phyloP scores from a whole-genome alignment of 2,113 vertebrate genomes.

The Heterotis niloticus region DNA sequence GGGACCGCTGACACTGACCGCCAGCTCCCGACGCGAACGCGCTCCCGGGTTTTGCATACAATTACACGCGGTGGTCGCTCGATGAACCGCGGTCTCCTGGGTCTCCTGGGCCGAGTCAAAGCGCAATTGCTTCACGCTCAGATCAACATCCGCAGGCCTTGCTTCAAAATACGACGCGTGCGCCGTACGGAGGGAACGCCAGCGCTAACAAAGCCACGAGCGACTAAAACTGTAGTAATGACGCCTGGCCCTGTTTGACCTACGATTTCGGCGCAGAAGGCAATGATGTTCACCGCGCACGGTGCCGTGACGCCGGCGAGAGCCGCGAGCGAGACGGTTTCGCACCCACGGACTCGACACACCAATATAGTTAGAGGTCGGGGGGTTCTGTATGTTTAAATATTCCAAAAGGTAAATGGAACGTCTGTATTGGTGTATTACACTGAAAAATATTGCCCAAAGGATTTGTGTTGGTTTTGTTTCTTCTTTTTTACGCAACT shows the following conservation, averaged over 20 bases:
- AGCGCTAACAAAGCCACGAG: conserved; percentile 19
- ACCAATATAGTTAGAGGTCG: too few relatives aligned
- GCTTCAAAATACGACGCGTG: conserved; percentile 4
- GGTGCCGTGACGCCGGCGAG: background rate
- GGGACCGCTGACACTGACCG: background rate
- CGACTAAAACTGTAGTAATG: conserved; percentile 19
- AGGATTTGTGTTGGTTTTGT: too few relatives aligned
- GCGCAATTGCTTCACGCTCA: conserved; percentile 25
- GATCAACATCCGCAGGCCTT: conserved; percentile 18
- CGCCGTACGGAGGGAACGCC: conserved; percentile 22
- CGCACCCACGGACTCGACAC: background rate
- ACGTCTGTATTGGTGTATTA: too few relatives aligned
- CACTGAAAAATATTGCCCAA: too few relatives aligned
- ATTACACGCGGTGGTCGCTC: background rate
- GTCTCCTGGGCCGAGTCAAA: conserved; percentile 23
- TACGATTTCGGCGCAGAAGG: conserved; percentile 6
- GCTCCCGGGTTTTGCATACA: background rate
- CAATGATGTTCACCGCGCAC: conserved; percentile 28
- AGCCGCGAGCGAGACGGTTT: conserved; percentile 4
- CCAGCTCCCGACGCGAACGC: conserved; percentile 1
- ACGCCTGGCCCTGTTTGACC: conserved; percentile 17
- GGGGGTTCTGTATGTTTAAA: too few relatives aligned
- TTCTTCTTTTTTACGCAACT: too few relatives aligned
- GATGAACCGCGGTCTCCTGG: conserved; percentile 23
- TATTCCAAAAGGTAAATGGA: too few relatives aligned